A percentile compares a stretch with the other conserved stretches of the same genome.
phyloP scores from a whole-genome alignment of 2,113 vertebrate species.

The Psilopogon haemacephalus region DNA sequence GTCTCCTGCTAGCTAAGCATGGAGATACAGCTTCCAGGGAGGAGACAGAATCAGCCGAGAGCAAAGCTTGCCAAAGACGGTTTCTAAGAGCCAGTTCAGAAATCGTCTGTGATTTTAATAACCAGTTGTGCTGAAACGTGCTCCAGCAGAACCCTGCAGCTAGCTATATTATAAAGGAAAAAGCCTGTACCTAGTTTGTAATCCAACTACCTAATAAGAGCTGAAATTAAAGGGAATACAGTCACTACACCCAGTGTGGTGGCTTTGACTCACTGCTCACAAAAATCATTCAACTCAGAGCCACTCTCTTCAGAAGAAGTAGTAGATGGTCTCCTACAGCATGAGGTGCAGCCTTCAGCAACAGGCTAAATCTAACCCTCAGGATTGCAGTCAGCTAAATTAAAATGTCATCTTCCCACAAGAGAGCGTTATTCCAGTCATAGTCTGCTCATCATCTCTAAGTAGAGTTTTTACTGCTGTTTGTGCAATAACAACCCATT shows the following conservation, averaged over 20 bases:
- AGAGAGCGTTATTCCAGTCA: background rate
- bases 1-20: constrained; percentile 13
- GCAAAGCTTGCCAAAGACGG: constrained; percentile 13
- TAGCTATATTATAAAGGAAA: constrained; percentile 49
- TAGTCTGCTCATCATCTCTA: constrained; percentile 56
- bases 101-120: constrained; percentile 42
- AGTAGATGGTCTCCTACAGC: background rate
- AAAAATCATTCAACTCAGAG: background rate
- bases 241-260: background rate
- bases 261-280: background rate
- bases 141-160: constrained; percentile 30
- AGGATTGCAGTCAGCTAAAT: constrained; percentile 3
- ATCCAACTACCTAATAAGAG: background rate
- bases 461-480: constrained; percentile 60
- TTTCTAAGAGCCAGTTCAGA: constrained; percentile 40
- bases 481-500: constrained; percentile 67
- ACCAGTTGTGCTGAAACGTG: constrained; percentile 7
- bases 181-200: background rate
- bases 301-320: background rate
- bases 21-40: constrained; percentile 20
- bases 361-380: background rate
- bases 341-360: background rate
- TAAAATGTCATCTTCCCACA: constrained; percentile 47
- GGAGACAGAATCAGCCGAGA: background rate
- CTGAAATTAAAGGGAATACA: background rate